Base-by-base conservation (phyloP, 2,113 vertebrate species). In the Lepisosteus oculatus region DNA sequence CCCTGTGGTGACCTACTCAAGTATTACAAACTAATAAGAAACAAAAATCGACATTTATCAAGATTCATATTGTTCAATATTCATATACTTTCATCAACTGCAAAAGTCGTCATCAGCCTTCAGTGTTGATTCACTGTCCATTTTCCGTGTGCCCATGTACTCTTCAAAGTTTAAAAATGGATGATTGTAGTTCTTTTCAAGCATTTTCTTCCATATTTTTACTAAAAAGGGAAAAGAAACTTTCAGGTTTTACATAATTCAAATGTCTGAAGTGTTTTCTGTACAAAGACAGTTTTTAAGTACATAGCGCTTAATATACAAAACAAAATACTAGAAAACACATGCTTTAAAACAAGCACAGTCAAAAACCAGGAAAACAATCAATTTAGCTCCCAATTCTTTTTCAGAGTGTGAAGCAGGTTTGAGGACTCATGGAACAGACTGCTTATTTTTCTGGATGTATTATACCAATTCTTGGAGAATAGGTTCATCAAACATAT, bases 201-300 rank as follows among this genome's bases (percentile, higher is more conserved):
- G 71, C 83, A 93, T 85, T 74, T 84, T 87, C 84, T 84, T 90
- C 90, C 89, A 91, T 11, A 86, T 61, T 79, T 88, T 86, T 11
- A 91, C 90, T 91, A 54, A 61, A 7, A 74, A 69, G 4, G 71
- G 57, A n/a, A 70, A 11, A 76, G 3, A 77, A 66, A 71, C 9
- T 2, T 65, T 65, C 29, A 29, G n/a, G 3, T 65, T 42, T 15
- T 7, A 41, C 29, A 6, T 15, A 65, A 65, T 41, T 6, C 3
- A 65, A 7, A 29, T 29, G 29, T 29, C 29, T 29, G 29, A 29
- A 29, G 29, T 29, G 29, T 29, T 29, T 29, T 29, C 29, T 29
- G 29, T 29, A 29, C 29, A 29, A 29, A 29, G 29, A 29, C 62
- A 8, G 59, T n/a, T 61, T 61, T 61, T 29, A 29, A 8, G 12